Base-by-base conservation (phyloP, 2,797 vertebrate genomes). In the Anniella stebbinsi region DNA sequence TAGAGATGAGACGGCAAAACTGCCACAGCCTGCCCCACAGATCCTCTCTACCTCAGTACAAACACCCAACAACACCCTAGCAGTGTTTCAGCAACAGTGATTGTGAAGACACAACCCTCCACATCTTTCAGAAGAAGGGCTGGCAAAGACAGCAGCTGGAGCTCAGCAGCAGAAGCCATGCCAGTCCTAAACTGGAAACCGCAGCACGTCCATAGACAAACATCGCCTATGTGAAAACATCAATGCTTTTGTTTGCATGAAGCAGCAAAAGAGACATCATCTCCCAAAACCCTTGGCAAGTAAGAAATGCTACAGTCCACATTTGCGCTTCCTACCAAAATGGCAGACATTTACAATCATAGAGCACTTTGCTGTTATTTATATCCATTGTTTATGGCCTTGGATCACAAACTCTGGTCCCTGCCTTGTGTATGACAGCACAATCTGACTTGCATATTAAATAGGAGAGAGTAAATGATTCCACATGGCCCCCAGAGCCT, bases 391-490 rank as follows among this genome's bases (percentile, higher is more conserved):
- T 76, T 93, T 80, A 90, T 48, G 38, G 91, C 45, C 63, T 21
- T 33, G 70, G 90, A 89, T 86, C 57, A 0, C 41, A 85, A 72
- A 90, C 87, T 54, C 36, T 4, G 17, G 41, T 30, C 90, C 75
- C 66, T 15, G 70, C 75, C 1, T 66, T 18, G 81, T 2, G 45
- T 60, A 78, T 8, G 30, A 80, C 2, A 48, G 75, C 85, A 84
- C 92, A 88, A 63, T 93, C 94, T 91, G 93, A 86, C 88, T 95
- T 86, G 95, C 92, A 92, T 93, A 92, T 95, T 94, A 94, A 96
- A 78, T 11, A 84, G 93, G 91, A 92, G 78, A 77, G 88, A 89
- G 7, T 96, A 96, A 97, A 89, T 88, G 89, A 89, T 96, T 96
- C 95, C 97, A 96, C 93, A 96, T 95, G 96, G 93, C n/a, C 90